Evolutionary conservation across 2,888 invertebrate genomes (phyloP).

Genomic region (Pedicia rivosa): DNA sequence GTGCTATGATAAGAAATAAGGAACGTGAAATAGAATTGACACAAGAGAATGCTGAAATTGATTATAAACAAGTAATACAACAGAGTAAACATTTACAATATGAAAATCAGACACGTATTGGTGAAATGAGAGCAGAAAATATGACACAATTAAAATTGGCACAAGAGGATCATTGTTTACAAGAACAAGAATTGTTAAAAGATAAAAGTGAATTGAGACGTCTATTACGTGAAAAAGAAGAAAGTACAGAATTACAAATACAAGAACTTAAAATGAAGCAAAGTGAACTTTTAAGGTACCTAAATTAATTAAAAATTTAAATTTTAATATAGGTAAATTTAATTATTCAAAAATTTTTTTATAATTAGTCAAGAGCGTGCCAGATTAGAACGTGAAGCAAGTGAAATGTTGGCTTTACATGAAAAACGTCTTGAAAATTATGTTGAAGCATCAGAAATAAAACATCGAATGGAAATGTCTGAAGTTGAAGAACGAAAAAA

Average conservation of each 20-base stretch:
- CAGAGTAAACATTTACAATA: constrained; percentile 87
- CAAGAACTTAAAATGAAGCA: constrained; percentile 25
- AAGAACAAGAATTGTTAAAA: constrained; percentile 57
- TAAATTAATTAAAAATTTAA: constrained; percentile 5
- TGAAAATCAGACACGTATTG: constrained; percentile 73
- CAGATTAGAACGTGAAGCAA: constrained; percentile 48
- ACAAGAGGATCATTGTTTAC: constrained; percentile 63
- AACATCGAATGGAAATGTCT: constrained; percentile 66
- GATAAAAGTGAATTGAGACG: constrained; percentile 36
- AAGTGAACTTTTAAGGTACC: constrained; percentile 23
- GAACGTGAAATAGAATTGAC: constrained; percentile 79
- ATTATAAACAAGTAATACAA: constrained; percentile 78
- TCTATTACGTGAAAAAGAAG: constrained; percentile 35
- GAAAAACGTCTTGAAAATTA: constrained; percentile 52
- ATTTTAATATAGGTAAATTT: not conserved
- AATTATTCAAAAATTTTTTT: constrained; percentile 17
- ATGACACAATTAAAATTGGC: constrained; percentile 67
- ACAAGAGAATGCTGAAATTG: constrained; percentile 71
- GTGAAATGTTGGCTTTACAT: constrained; percentile 37
- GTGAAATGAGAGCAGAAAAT: constrained; percentile 71
- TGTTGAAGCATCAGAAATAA: constrained; percentile 52
- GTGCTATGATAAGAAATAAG: constrained; percentile 42
- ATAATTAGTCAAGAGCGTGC: constrained; percentile 37
- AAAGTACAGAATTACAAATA: constrained; percentile 24
- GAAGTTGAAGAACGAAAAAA: constrained; percentile 89